phyloP scores from a whole-genome alignment of 2,797 vertebrate species.

The Enteromius unitaeniatus region DNA sequence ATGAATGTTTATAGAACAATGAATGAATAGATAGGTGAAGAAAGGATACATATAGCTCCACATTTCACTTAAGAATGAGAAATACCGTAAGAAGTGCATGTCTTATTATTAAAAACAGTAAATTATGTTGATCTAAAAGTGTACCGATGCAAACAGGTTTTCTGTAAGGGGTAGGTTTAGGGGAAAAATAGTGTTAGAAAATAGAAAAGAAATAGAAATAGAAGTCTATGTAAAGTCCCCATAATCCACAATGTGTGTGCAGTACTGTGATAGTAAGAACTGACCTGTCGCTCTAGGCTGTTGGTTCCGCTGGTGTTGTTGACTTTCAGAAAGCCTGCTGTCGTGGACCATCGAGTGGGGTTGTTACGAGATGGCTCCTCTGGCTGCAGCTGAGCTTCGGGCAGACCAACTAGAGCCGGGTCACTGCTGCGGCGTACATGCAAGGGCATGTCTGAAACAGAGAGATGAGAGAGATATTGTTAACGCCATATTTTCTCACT shows the following conservation, averaged over 20 bases:
- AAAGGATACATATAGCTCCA: too few relatives aligned
- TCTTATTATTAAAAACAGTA: too few relatives aligned
- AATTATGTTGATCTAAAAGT: too few relatives aligned
- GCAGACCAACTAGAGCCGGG: slow-evolving; percentile 86
- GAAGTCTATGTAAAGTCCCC: too few relatives aligned
- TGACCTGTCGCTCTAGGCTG: slow-evolving; percentile 90
- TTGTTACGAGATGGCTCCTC: slow-evolving; percentile 94
- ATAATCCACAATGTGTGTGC: too few relatives aligned
- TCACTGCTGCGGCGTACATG: slow-evolving; percentile 96
- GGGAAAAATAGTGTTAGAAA: too few relatives aligned
- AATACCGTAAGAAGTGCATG: too few relatives aligned
- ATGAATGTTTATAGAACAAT: neutral
- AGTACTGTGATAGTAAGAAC: neutral
- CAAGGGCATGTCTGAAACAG: slow-evolving; percentile 89
- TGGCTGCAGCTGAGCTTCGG: slow-evolving; percentile 78
- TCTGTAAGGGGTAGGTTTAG: too few relatives aligned
- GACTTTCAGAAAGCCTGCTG: slow-evolving; percentile 87
- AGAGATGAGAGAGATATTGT: slow-evolving; percentile 27
- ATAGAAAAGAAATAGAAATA: too few relatives aligned
- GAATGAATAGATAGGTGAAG: neutral
- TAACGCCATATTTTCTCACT: slow-evolving; percentile 38
- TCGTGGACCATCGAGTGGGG: slow-evolving; percentile 91
- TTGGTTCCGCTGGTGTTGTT: slow-evolving; percentile 71
- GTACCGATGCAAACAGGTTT: too few relatives aligned
- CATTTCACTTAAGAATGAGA: too few relatives aligned